These are phyloP conservation scores for Panonychus citri DNA, from an alignment of 1,140 invertebrate genomes.

Conservation along the genomic window DNA sequence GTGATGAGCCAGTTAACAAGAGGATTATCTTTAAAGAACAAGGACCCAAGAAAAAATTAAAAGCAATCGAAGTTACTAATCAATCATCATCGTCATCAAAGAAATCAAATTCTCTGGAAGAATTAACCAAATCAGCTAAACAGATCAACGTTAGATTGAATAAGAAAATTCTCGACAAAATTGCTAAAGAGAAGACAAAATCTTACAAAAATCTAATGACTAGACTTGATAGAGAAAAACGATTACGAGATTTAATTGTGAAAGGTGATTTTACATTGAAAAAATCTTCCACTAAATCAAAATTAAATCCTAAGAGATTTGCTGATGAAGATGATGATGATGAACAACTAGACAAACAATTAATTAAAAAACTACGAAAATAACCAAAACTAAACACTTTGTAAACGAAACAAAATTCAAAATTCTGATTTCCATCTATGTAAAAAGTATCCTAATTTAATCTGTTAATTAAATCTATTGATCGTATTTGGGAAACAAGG, in stretches of 20 bases:
- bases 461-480: too few relatives aligned
- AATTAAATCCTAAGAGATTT: too few relatives aligned
- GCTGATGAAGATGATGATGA: too few relatives aligned
- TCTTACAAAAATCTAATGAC: constrained; percentile 53
- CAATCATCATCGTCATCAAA: constrained; percentile 43
- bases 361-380: too few relatives aligned
- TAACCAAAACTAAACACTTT: too few relatives aligned
- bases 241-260: constrained; percentile 50
- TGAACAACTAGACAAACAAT: too few relatives aligned
- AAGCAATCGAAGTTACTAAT: constrained; percentile 46
- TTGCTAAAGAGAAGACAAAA: constrained; percentile 35
- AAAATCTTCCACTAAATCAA: too few relatives aligned
- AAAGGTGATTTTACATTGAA: constrained; percentile 28
- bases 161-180: constrained; percentile 22
- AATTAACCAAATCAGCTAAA: constrained; percentile 35
- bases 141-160: constrained; percentile 14
- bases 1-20: constrained; percentile 39
- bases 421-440: too few relatives aligned
- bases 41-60: constrained; percentile 25
- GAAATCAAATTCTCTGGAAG: constrained; percentile 42
- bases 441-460: too few relatives aligned
- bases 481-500: too few relatives aligned
- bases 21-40: constrained; percentile 57
- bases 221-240: constrained; percentile 52
- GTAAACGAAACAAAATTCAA: too few relatives aligned